Percentiles rank a stretch among this genome's conserved stretches.
These are phyloP conservation scores for Medauroidea extradentata DNA, from an alignment of 1,140 invertebrate species.

Conservation along the genomic window DNA sequence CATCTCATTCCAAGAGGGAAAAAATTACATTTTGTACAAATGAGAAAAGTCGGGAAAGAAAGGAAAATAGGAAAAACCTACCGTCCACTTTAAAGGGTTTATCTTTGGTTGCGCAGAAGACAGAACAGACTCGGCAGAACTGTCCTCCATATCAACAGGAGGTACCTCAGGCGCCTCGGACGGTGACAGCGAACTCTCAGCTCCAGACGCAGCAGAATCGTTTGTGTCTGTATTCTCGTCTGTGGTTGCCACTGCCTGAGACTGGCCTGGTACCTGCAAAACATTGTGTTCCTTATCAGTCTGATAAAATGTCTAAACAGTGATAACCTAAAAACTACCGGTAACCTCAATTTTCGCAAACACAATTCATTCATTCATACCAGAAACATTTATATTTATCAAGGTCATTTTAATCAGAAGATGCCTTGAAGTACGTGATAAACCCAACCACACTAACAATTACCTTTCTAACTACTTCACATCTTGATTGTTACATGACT, in stretches of 20 bases:
- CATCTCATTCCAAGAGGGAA: too few relatives aligned
- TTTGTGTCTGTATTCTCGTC: conserved; percentile 31
- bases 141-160: conserved; percentile 29
- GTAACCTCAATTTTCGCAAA: too few relatives aligned
- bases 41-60: conserved; percentile 17
- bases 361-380: too few relatives aligned
- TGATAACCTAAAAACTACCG: too few relatives aligned
- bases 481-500: too few relatives aligned
- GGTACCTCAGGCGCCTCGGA: conserved; percentile 25
- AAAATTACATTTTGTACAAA: conserved; percentile 3
- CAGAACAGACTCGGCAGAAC: conserved; percentile 32
- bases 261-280: not conserved
- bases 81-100: conserved; percentile 73
- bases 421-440: too few relatives aligned
- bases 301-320: too few relatives aligned
- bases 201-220: conserved; percentile 41
- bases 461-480: too few relatives aligned
- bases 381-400: too few relatives aligned
- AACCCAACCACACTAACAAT: too few relatives aligned
- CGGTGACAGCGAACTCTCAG: conserved; percentile 42
- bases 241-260: not conserved
- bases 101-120: conserved; percentile 40
- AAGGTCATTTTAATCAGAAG: too few relatives aligned
- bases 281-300: too few relatives aligned
- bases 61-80: conserved; percentile 41